Conservation (phyloP, 2,797 vertebrate genomes). For the Valencia hispanica region DNA sequence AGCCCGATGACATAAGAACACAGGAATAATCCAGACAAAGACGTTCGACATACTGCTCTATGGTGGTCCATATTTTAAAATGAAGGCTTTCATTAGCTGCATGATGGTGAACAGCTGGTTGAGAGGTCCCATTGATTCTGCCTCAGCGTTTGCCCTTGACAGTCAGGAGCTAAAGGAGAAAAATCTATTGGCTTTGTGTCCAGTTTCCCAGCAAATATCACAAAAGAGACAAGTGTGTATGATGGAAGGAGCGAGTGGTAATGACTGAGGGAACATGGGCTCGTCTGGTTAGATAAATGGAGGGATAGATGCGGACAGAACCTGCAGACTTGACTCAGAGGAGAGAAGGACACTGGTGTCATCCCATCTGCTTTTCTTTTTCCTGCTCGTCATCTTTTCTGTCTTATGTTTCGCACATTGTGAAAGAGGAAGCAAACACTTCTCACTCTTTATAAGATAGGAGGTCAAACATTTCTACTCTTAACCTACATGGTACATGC, state of each 20-base stretch:
- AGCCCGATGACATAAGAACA: not conserved
- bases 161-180: constrained; percentile 16
- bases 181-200: not conserved
- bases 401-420: constrained; percentile 15
- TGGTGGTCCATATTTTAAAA: constrained; percentile 2
- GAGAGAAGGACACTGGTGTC: constrained; percentile 68
- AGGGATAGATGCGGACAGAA: constrained; percentile 57
- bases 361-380: constrained; percentile 39
- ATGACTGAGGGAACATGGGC: constrained; percentile 13
- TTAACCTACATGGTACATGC: not conserved
- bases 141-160: constrained; percentile 52
- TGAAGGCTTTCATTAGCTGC: constrained; percentile 2
- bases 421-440: not conserved
- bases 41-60: too few relatives aligned
- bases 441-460: not conserved
- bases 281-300: constrained; percentile 18
- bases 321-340: constrained; percentile 49
- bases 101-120: constrained; percentile 11
- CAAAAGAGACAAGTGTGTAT: constrained; percentile 17
- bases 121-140: constrained; percentile 52
- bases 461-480: not conserved
- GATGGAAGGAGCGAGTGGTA: constrained; percentile 12
- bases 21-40: too few relatives aligned
- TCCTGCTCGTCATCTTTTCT: constrained; percentile 33
- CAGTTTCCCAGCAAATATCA: constrained; percentile 39